These are phyloP conservation scores for Apistogramma diplotaenia DNA, from an alignment of 2,113 vertebrate genomes.

Conservation along the genomic window DNA sequence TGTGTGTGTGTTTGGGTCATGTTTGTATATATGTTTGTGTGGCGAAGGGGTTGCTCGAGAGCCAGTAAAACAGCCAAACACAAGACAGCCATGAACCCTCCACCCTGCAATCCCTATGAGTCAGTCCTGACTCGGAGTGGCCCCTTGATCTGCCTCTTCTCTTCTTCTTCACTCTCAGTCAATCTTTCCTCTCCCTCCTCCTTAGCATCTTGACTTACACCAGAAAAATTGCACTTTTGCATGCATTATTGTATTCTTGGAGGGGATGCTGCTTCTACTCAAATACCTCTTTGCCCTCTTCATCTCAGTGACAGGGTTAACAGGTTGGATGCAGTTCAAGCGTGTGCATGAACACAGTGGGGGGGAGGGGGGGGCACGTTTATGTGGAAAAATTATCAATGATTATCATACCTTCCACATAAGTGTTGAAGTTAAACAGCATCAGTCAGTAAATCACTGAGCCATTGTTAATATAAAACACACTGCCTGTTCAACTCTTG, in stretches of 20 bases:
- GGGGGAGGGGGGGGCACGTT: not conserved
- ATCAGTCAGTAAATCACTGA: slow-evolving; percentile 18
- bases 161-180: slow-evolving; percentile 21
- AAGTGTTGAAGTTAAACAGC: slow-evolving; percentile 14
- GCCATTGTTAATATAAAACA: slow-evolving; percentile 16
- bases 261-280: not conserved
- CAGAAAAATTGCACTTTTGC: slow-evolving; percentile 9
- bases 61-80: slow-evolving; percentile 48
- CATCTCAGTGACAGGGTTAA: not conserved
- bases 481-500: not conserved
- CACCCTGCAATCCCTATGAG: slow-evolving; percentile 47
- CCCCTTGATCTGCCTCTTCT: slow-evolving; percentile 35
- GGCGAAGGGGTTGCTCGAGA: not conserved
- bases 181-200: slow-evolving; percentile 21
- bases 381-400: slow-evolving; percentile 1
- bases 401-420: slow-evolving; percentile 7
- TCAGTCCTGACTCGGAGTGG: slow-evolving; percentile 52
- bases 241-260: not conserved
- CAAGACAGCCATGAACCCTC: slow-evolving; percentile 49
- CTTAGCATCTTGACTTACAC: slow-evolving; percentile 27
- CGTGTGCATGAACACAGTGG: not conserved
- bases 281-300: slow-evolving; percentile 2
- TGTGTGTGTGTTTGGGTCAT: not conserved
- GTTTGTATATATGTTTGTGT: slow-evolving; percentile 3
- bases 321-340: slow-evolving; percentile 18